Evolutionary conservation across 2,113 vertebrate species (phyloP).

Genomic region (Tetraodon nigroviridis): DNA sequence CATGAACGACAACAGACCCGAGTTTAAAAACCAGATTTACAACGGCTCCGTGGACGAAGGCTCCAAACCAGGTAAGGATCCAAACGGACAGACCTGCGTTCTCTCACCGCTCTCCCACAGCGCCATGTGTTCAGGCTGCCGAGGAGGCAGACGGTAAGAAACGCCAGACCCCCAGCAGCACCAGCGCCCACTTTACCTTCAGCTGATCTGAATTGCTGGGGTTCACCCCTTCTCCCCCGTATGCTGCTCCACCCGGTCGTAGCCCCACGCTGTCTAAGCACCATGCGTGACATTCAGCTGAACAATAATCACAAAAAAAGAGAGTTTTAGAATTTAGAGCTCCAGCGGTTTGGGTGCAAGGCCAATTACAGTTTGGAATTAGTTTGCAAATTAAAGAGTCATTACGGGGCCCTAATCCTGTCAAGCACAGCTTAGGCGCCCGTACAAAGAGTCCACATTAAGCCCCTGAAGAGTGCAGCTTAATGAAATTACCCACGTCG

Average conservation of each 20-base stretch:
- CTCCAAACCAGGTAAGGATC: constrained; percentile 85
- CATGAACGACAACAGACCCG: constrained; percentile 97
- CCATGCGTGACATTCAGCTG: constrained; percentile 80
- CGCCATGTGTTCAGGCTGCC: constrained; percentile 40
- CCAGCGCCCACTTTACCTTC: constrained; percentile 46
- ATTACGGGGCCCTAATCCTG: constrained; percentile 93
- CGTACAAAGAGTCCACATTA: constrained; percentile 68
- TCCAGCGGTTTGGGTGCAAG: constrained; percentile 91
- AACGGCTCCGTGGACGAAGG: constrained; percentile 96
- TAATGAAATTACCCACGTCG: constrained; percentile 72
- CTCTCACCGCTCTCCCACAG: constrained; percentile 12
- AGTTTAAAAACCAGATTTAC: constrained; percentile 93
- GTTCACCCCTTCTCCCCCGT: constrained; percentile 30
- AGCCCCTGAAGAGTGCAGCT: constrained; percentile 67
- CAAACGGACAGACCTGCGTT: neutral
- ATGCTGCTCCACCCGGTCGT: neutral
- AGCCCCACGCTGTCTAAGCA: constrained; percentile 68
- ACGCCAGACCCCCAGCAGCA: constrained; percentile 50
- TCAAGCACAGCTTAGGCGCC: constrained; percentile 77
- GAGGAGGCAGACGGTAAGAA: constrained; percentile 60
- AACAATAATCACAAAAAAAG: constrained; percentile 83
- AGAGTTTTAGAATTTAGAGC: constrained; percentile 86
- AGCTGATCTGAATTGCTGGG: constrained; percentile 45
- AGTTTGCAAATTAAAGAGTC: constrained; percentile 97
- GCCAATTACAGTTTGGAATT: constrained; percentile 97